A percentile compares a stretch with the other conserved stretches of the same genome.
Evolutionary conservation across 1,140 invertebrate species (phyloP).

Genomic region (Xylocopa sonorina): DNA sequence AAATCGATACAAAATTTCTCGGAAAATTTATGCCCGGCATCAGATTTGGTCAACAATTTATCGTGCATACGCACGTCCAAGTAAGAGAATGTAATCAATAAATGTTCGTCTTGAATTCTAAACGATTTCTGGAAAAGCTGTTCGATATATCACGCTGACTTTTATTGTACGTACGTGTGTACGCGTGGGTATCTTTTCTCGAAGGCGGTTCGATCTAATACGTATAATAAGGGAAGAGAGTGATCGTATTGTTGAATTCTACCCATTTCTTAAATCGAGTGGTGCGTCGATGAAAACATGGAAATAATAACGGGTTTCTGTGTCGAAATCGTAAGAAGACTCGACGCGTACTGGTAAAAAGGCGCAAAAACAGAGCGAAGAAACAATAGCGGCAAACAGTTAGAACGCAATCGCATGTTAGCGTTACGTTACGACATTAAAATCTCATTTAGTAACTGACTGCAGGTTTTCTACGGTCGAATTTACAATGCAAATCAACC

Average conservation of each 20-base stretch:
- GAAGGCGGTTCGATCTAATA: too few relatives aligned
- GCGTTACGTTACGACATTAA: constrained; percentile 8
- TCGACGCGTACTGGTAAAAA: too few relatives aligned
- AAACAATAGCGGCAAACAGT: not conserved
- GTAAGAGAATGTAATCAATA: not conserved
- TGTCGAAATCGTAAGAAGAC: too few relatives aligned
- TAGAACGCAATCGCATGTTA: constrained; percentile 11
- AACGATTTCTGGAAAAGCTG: not conserved
- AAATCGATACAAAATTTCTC: not conserved
- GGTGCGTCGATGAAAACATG: too few relatives aligned
- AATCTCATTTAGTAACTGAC: constrained; percentile 19
- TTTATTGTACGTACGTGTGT: not conserved
- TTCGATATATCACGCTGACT: not conserved
- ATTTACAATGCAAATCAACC: constrained; percentile 18
- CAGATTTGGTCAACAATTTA: not conserved
- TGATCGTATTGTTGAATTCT: too few relatives aligned
- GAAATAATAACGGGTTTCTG: too few relatives aligned
- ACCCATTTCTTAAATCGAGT: too few relatives aligned
- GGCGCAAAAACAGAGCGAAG: too few relatives aligned
- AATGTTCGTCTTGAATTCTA: not conserved
- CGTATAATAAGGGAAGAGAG: too few relatives aligned
- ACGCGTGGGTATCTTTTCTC: not conserved
- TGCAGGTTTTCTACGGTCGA: not conserved
- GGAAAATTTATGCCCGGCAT: not conserved
- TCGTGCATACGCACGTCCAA: not conserved